Base-by-base conservation (phyloP, 1,140 invertebrate genomes). In the Forficula auricularia region DNA sequence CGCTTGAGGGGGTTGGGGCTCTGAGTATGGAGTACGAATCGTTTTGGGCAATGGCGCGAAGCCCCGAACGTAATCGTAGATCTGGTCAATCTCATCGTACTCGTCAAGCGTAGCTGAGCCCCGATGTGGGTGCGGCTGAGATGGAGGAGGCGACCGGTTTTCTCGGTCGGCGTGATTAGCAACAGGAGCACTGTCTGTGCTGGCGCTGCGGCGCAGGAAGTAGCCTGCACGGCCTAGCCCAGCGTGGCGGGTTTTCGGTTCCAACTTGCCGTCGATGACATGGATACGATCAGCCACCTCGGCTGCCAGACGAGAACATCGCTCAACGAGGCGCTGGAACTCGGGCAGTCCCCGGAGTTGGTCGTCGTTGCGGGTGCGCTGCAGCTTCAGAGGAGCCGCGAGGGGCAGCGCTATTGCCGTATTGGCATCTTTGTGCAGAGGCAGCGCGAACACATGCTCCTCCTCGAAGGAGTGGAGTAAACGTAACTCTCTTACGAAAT, bases 51-150 rank as follows among this genome's bases (percentile, higher is more conserved):
- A 65, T 0, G 87, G 85, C 10, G 83, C 82, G 52, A 91, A 83
- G 0, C 89, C 89, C 36, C 89, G 67, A 0, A 96, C 87, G 57
- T 94, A 95, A 56, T 90, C 86, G 59, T 96, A 96, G 45, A 96
- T 89, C 61, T 92, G 86, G 66, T 96, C 89, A 49, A 94, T 91
- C 63, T 96, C 89, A 52, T 92, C 86, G 62, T 92, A 91, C 50
- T 92, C 84, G 54, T 85, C 82, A 8, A 75, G 70, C 42, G 74
- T 30, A 10, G 72, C 10, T 70, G 63, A 3, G 58, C 22, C 22
- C 22, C 22, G 22, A 27, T 27, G 22, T 4, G 4, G 4, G 22
- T 27, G 22, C 4, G 22, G 19, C 34, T 27, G 44, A 19, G 30
- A 10, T 27, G 22, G 22, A 19, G 30, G 22, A 6, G 22, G 22